Evolutionary conservation across 1,140 invertebrate genomes (phyloP).

Genomic region (Samia ricini): DNA sequence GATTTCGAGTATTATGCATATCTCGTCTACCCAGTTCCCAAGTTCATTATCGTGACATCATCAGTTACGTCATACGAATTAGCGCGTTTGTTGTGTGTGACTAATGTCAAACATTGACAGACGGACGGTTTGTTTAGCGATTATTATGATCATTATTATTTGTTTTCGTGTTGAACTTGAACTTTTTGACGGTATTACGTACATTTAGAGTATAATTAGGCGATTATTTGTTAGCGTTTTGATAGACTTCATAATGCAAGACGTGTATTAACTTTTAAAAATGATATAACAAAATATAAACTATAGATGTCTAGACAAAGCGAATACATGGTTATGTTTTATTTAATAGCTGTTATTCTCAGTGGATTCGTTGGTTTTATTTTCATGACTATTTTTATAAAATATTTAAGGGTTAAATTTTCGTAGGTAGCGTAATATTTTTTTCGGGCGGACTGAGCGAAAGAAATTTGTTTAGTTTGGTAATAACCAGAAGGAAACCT

Average conservation of each 20-base stretch:
- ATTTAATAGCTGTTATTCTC: no score
- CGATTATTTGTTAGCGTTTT: not conserved
- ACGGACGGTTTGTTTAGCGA: conserved; percentile 1
- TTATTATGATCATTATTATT: not conserved
- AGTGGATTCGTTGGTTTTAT: no score
- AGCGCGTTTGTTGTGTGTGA: conserved; percentile 1
- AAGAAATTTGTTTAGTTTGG: no score
- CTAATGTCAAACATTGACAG: conserved; percentile 5
- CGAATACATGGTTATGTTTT: no score
- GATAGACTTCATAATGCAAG: not conserved
- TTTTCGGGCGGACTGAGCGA: no score
- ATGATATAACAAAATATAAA: no score
- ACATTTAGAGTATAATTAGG: not conserved
- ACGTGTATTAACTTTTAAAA: no score
- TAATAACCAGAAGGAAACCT: no score
- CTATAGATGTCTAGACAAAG: no score
- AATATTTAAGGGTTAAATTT: no score
- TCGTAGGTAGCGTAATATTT: no score
- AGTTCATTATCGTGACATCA: conserved; percentile 2
- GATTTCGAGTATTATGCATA: not conserved
- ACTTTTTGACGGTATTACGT: not conserved
- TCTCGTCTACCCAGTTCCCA: not conserved
- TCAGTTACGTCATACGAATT: conserved; percentile 1
- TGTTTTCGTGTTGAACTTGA: not conserved
- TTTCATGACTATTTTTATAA: no score